Evolutionary conservation across 2,797 vertebrate genomes (phyloP).

Genomic region (Heliangelus exortis): DNA sequence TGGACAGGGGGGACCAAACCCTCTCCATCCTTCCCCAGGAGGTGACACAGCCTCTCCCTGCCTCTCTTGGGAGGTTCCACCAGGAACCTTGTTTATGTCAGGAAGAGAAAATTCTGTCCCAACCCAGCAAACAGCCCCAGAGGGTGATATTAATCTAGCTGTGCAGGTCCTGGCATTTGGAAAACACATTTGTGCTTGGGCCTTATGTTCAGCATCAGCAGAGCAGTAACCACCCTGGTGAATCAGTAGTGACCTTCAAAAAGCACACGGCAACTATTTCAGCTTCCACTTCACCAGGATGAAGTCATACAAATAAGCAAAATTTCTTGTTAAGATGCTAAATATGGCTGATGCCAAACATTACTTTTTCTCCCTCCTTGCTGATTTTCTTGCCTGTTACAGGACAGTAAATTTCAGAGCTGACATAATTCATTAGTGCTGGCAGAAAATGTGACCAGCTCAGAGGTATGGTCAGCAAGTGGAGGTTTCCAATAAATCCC

Average conservation of each 20-base stretch:
- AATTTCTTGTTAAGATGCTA: background rate
- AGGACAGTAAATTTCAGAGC: background rate
- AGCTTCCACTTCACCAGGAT: background rate
- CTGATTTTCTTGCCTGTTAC: background rate
- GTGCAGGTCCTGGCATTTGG: background rate
- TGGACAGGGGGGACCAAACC: background rate
- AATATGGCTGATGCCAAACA: background rate
- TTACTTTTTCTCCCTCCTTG: rapidly evolving
- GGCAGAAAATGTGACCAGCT: background rate
- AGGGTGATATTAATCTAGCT: background rate
- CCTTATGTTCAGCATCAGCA: constrained; percentile 31
- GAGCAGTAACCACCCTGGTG: constrained; percentile 13
- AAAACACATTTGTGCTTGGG: background rate
- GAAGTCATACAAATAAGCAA: background rate
- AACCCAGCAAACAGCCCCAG: background rate
- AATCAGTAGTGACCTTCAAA: constrained; percentile 55
- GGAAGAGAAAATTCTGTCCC: background rate
- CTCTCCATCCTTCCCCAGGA: background rate
- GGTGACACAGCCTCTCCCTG: background rate
- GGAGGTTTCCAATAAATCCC: background rate
- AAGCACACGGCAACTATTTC: background rate
- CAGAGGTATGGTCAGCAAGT: background rate
- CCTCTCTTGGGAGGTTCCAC: background rate
- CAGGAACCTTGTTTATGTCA: rapidly evolving
- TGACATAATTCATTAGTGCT: background rate